phyloP scores from a whole-genome alignment of 1,140 invertebrate genomes.

The Liolophura sinensis region DNA sequence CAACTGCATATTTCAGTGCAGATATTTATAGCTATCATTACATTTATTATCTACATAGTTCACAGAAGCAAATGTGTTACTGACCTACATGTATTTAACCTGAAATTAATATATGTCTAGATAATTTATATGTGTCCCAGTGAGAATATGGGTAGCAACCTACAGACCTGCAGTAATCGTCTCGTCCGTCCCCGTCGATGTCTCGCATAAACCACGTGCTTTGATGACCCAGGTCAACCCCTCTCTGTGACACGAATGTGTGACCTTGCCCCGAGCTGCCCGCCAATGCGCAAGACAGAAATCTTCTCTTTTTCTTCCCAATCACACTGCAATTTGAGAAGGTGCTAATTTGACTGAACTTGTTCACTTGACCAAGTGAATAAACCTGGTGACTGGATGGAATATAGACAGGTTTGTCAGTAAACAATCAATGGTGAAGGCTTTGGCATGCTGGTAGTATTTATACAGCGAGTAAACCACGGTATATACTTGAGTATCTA shows the following conservation, averaged over 20 bases:
- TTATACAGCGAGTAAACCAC: too few species aligned
- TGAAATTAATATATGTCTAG: too few species aligned
- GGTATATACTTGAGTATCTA: too few species aligned
- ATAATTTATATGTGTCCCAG: too few species aligned
- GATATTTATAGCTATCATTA: too few species aligned
- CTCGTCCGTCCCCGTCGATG: constrained; percentile 36
- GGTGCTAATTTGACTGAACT: neutral
- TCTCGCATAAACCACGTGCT: constrained; percentile 42
- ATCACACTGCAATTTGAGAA: constrained; percentile 23
- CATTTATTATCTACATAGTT: too few species aligned
- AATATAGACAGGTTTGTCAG: too few species aligned
- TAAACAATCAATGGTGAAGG: neutral
- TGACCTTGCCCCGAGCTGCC: constrained; percentile 28
- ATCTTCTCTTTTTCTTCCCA: constrained; percentile 24
- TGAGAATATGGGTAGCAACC: too few species aligned
- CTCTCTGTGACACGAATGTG: constrained; percentile 33
- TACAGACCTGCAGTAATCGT: constrained; percentile 39
- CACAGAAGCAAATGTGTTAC: too few species aligned
- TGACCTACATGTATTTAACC: too few species aligned
- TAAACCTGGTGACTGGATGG: too few species aligned
- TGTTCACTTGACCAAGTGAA: neutral
- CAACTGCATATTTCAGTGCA: too few species aligned
- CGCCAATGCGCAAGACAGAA: constrained; percentile 35
- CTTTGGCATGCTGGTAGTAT: neutral
- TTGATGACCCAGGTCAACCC: constrained; percentile 24